Evolutionary conservation across 1,140 invertebrate genomes (phyloP), one percentile per base, ranked within the genome.

Genomic region (Choristoneura fumiferana): DNA sequence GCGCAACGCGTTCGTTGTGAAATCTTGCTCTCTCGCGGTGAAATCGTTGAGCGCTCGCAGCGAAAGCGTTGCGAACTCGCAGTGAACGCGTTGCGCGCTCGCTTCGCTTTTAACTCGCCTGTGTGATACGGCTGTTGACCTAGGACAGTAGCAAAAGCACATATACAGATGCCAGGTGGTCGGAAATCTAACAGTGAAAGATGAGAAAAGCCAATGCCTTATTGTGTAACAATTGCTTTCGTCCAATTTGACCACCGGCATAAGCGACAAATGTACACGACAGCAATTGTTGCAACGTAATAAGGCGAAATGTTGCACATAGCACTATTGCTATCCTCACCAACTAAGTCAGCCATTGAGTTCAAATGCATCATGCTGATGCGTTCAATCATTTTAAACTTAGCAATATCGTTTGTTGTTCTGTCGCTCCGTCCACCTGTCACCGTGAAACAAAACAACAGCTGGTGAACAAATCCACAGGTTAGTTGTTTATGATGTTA

Each of bases 351-450:
- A 73, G 84, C 86, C 84, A 89, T 89, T 70, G 71, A 60, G 68
- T 81, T 87, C 80, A 89, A 81, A 57, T 83, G 84, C 77, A 82
- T 86, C 78, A 86, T 76, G 62, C 60, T 69, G 69, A 86, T 81
- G 81, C 77, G 76, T 10, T 84, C 78, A 63, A 81, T 62, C 15
- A 60, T 70, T 54, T 76, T 69, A 76, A 67, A 18, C 62, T 76
- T 71, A 76, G 55, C 55, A 56, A 75, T 79, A 67, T 72, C 59
- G 43, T 64, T 49, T 61, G 71, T 60, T 18, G 71, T 52, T 58
- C 43, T 60, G 62, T 83, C 84, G 75, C 80, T 86, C 82, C 84
- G 83, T 76, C 84, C 86, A 89, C 86, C 86, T 89, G 85, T 62
- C 84, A 86, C 84, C 82, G 81, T 54, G 78, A 73, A 60, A 73